These are phyloP conservation scores for Nematopogon swammerdamellus DNA, from an alignment of 2,888 invertebrate genomes.

Conservation along the genomic window DNA sequence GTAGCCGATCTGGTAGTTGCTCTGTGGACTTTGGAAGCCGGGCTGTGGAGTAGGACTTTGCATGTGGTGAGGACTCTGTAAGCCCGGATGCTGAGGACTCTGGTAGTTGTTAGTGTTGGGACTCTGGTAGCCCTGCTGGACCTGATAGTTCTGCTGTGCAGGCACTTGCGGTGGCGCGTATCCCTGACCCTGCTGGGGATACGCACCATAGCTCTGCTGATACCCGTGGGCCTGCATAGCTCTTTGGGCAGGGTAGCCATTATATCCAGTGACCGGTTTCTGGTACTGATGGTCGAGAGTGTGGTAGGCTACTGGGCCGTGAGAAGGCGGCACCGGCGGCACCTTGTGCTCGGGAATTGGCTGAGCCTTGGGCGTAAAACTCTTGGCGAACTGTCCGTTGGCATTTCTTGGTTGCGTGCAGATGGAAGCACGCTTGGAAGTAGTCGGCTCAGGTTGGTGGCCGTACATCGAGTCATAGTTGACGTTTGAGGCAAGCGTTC, in stretches of 20 bases:
- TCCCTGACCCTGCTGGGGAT: slow-evolving; percentile 34
- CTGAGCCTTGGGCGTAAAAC: slow-evolving; percentile 17
- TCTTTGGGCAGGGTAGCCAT: slow-evolving; percentile 39
- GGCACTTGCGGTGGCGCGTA: slow-evolving; percentile 36
- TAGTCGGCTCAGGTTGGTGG: slow-evolving; percentile 33
- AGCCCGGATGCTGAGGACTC: slow-evolving; percentile 39
- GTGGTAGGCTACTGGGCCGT: slow-evolving; percentile 28
- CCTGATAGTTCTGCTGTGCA: slow-evolving; percentile 20
- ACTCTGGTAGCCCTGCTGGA: slow-evolving; percentile 34
- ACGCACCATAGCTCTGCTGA: slow-evolving; percentile 29
- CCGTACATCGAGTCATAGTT: slow-evolving; percentile 47
- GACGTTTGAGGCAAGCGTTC: slow-evolving; percentile 7
- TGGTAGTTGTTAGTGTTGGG: slow-evolving; percentile 36
- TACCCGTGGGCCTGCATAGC: slow-evolving; percentile 31
- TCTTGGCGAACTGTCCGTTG: slow-evolving; percentile 41
- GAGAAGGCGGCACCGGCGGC: slow-evolving; percentile 18
- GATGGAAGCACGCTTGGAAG: slow-evolving; percentile 38
- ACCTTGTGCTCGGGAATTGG: slow-evolving; percentile 28
- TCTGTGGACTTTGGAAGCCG: slow-evolving; percentile 43
- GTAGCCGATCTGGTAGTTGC: slow-evolving; percentile 37
- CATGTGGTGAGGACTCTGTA: slow-evolving; percentile 40
- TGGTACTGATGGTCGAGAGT: slow-evolving; percentile 50
- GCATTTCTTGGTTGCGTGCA: slow-evolving; percentile 30
- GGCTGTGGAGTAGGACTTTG: slow-evolving; percentile 28
- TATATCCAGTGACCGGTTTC: slow-evolving; percentile 30